Evolutionary conservation across 2,888 invertebrate genomes (phyloP), one percentile per base, ranked within the genome.

Genomic region (Protophormia terraenovae): DNA sequence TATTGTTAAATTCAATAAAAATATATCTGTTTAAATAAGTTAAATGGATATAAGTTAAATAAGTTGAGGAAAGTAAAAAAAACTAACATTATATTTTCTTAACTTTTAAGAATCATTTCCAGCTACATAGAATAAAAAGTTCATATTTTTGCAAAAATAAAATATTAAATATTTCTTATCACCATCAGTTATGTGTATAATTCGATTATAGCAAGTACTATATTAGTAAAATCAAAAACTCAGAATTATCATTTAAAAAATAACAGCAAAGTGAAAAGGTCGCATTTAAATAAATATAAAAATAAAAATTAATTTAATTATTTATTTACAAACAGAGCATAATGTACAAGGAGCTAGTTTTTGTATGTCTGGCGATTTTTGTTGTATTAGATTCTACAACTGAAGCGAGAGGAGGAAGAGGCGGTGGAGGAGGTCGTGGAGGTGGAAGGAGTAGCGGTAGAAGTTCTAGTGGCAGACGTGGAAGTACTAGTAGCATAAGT

Each of bases 211-310:
- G 19, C 14, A 8, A n/a, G n/a, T 55, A 32, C 10, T 50, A 24
- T 50, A 14, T 22, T 50, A 32, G 14, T 1, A 53, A 35, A 7
- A 32, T 16, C 29, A 22, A 22, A 35, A 7, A 12, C 19, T 47
- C 8, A 19, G 2, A 19, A 55, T 45, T 7, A 55, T 73, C 73
- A 80, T 24, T 80, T 47, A 10, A 10, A 3, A 27, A 47, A 22
- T 2, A 19, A 12, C n/a, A 55, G 16, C 64, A 35, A 80, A 32
- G n/a, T 58, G 12, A 77, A 67, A 67, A 58, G 55, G 10, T 67
- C 12, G 32, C n/a, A 12, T 12, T 27, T 58, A 16, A 66, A 47
- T n/a, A 6, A 24, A 19, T 6, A 53, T 69, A 12, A 16, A 29
- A 2, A 5, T 12, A 8, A 7, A 69, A 53, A 7, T 12, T 8